A percentile compares a stretch with the other conserved stretches of the same genome.
Evolutionary conservation across 2,888 invertebrate genomes (phyloP).

Genomic region (Neuroscelio doddi): DNA sequence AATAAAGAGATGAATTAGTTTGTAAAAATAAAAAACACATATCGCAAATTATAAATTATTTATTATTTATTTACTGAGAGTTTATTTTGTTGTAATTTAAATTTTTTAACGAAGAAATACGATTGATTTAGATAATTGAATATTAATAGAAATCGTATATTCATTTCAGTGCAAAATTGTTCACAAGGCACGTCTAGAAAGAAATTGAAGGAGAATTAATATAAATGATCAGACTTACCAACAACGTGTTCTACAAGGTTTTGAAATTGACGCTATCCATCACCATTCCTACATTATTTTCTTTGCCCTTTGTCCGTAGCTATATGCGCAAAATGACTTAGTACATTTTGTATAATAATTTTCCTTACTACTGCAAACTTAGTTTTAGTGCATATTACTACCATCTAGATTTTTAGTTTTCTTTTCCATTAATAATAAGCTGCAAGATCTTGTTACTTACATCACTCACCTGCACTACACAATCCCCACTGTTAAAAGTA

Average conservation of each 20-base stretch:
- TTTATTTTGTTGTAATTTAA: too few relatives aligned
- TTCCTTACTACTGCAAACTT: background rate
- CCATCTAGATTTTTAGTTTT: too few relatives aligned
- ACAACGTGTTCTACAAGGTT: slow-evolving; percentile 60
- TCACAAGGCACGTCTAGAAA: slow-evolving; percentile 5
- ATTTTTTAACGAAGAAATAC: too few relatives aligned
- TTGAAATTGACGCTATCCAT: slow-evolving; percentile 61
- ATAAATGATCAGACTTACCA: slow-evolving; percentile 59
- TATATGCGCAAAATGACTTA: slow-evolving; percentile 47
- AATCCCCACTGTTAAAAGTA: background rate
- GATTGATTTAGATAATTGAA: too few relatives aligned
- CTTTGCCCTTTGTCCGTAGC: slow-evolving; percentile 52
- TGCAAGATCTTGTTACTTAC: background rate
- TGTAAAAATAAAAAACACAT: too few relatives aligned
- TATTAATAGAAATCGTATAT: too few relatives aligned
- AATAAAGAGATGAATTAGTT: too few relatives aligned
- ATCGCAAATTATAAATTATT: too few relatives aligned
- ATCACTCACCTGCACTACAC: slow-evolving; percentile 17
- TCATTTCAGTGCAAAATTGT: too few relatives aligned
- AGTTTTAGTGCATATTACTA: background rate
- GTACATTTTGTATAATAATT: slow-evolving; percentile 9
- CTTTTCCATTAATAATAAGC: too few relatives aligned
- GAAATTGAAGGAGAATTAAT: slow-evolving; percentile 28
- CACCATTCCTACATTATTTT: slow-evolving; percentile 54
- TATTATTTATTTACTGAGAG: too few relatives aligned